Percentiles rank a stretch among this genome's conserved stretches.
Conservation (phyloP, 92 coral and sea anemone species). For the Actinernus sp. region DNA sequence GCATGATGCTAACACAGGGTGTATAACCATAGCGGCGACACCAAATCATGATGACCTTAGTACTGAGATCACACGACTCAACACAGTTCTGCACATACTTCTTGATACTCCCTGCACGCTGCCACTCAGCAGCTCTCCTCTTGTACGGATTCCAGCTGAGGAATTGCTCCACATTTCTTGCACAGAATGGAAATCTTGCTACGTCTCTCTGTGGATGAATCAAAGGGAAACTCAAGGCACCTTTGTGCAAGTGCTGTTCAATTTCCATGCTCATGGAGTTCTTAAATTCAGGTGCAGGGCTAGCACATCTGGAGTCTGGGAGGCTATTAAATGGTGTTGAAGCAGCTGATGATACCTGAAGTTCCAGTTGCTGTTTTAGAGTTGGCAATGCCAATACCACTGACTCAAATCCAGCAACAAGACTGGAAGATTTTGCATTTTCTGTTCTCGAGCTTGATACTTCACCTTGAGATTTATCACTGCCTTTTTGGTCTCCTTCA, state of each 20-base stretch:
- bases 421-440: background rate
- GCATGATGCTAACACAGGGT: slow-evolving; percentile 44
- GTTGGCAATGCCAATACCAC: background rate
- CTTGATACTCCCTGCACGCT: slow-evolving; percentile 80
- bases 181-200: slow-evolving; percentile 65
- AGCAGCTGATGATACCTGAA: slow-evolving; percentile 38
- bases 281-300: slow-evolving; percentile 64
- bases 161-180: slow-evolving; percentile 63
- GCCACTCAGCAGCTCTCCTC: slow-evolving; percentile 94
- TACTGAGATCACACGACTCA: slow-evolving; percentile 55
- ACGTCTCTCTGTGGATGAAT: slow-evolving; percentile 50
- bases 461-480: too few species aligned
- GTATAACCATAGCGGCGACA: slow-evolving; percentile 88
- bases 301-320: slow-evolving; percentile 71
- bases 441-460: too few species aligned
- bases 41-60: slow-evolving; percentile 88
- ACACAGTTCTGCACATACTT: slow-evolving; percentile 1
- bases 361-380: slow-evolving; percentile 53
- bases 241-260: slow-evolving; percentile 45
- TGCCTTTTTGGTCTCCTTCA: background rate
- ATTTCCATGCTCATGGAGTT: background rate
- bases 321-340: slow-evolving; percentile 72
- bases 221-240: slow-evolving; percentile 66
- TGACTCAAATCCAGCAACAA: background rate
- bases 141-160: slow-evolving; percentile 83